Evolutionary conservation across 64 coral and sea anemone genomes (phyloP), one percentile per base, ranked within the genome.

Genomic region (Hydrozoanthus tunicans): DNA sequence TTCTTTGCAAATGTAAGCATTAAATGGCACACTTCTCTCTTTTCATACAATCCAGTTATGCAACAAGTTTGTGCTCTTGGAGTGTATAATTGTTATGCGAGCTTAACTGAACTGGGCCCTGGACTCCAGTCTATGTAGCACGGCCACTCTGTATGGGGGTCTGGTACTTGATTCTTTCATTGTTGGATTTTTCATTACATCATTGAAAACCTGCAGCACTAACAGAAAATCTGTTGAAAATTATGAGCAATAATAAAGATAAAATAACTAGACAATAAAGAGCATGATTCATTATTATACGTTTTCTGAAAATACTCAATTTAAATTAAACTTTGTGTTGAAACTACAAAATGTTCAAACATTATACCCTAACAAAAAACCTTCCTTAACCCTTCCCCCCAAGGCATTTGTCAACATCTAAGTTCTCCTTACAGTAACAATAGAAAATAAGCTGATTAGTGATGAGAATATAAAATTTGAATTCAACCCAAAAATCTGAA

Each of bases 151-250:
- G 56, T 24, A 72, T 9, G 58, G 56, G 23, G 54, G 24, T 32
- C 56, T 58, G 3, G 57, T 23, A 70, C 68, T 75, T 43, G 3
- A n/a, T 56, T 58, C 84, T 25, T 74, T 12, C 51, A 59, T 10
- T 72, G 66, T 43, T 8, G 66, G 14, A 24, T 58, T 58, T 86
- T 53, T 58, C 11, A 58, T 59, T 23, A 88, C 20, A 43, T 73
- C 67, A 88, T 61, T 88, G 70, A 88, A 88, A 88, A 73, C 84
- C 84, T 88, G 84, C 55, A 88, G 84, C 55, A 75, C 68, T 59
- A 75, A 88, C 6, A 59, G 56, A 59, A 58, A 26, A 15, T 73
- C 54, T 15, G 17, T 17, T 55, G 53, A 51, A 3, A 73, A 74
- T n/a, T 69, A 56, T 25, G 8, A 74, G 9, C 71, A 8, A 74